Percentiles rank a stretch among this genome's conserved stretches.
phyloP scores from a whole-genome alignment of 2,113 vertebrate genomes.

The Condylura cristata region DNA sequence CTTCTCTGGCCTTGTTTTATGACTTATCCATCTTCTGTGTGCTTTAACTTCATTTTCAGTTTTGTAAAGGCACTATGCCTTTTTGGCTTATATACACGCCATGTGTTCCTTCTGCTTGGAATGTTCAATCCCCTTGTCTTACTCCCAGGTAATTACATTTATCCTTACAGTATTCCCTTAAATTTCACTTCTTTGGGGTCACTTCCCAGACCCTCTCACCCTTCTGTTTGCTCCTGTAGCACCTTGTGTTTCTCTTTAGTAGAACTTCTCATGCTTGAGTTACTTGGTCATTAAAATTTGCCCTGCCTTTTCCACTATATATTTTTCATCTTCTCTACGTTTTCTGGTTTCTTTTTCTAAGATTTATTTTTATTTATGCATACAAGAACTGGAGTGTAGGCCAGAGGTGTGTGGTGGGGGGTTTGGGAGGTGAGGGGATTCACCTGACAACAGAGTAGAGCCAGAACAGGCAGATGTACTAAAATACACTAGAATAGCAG shows the following conservation, averaged over 20 bases:
- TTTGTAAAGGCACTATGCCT: background rate
- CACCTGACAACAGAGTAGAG: no score
- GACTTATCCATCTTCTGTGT: background rate
- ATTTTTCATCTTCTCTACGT: background rate
- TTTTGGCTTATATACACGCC: background rate
- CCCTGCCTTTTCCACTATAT: background rate
- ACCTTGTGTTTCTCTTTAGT: background rate
- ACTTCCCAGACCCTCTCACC: background rate
- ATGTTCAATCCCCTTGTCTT: background rate
- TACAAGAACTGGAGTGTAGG: no score
- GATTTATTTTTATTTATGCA: no score
- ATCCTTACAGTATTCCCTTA: background rate
- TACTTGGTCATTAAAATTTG: background rate
- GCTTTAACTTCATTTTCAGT: background rate
- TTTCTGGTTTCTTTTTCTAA: background rate
- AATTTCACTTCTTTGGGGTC: background rate
- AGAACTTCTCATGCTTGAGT: background rate
- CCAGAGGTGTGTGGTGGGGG: no score
- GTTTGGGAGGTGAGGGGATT: no score
- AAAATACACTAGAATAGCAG: no score
- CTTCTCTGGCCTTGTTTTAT: background rate
- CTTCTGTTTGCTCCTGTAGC: background rate
- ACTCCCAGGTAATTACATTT: background rate
- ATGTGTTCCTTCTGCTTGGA: background rate
- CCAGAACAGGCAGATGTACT: no score